Percentiles rank a stretch among this genome's conserved stretches.
Evolutionary conservation across 2,888 invertebrate species (phyloP).

Genomic region (Hirtodrosophila confusa): DNA sequence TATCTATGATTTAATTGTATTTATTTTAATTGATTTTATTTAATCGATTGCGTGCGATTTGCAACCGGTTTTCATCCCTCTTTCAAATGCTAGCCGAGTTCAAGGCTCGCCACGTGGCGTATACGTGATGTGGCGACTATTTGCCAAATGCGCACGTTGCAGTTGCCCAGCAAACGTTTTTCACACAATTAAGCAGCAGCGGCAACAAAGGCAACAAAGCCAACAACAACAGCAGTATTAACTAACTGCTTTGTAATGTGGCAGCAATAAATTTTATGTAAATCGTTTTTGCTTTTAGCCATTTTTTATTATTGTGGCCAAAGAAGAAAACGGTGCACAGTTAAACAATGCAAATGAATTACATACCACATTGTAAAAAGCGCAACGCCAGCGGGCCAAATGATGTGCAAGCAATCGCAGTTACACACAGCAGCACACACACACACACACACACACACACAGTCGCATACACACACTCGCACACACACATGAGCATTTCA

Average conservation of each 20-base stretch:
- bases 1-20: slow-evolving; percentile 2
- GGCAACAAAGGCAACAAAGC: slow-evolving; percentile 15
- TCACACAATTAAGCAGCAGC: slow-evolving; percentile 75
- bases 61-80: slow-evolving; percentile 53
- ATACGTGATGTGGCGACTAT: slow-evolving; percentile 66
- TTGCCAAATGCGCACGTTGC: slow-evolving; percentile 42
- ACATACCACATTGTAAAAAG: slow-evolving; percentile 53
- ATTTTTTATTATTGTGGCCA: slow-evolving; percentile 48
- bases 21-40: slow-evolving; percentile 7
- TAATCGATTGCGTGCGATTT: slow-evolving; percentile 26
- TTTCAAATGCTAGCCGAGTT: slow-evolving; percentile 63
- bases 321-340: slow-evolving; percentile 69
- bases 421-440: slow-evolving; percentile 21
- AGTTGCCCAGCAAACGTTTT: slow-evolving; percentile 50
- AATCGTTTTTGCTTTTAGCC: slow-evolving; percentile 65
- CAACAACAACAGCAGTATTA: slow-evolving; percentile 50
- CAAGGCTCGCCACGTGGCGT: slow-evolving; percentile 76
- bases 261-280: slow-evolving; percentile 80
- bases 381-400: slow-evolving; percentile 42
- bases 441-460: slow-evolving; percentile 13
- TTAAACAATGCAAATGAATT: slow-evolving; percentile 80
- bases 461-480: slow-evolving; percentile 7
- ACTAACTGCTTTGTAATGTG: slow-evolving; percentile 77
- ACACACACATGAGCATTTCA: slow-evolving; percentile 14
- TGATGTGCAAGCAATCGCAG: slow-evolving; percentile 66